Evolutionary conservation across 2,113 vertebrate species (phyloP), one percentile per base, ranked within the genome.

Genomic region (Chloropsis cyanopogon): DNA sequence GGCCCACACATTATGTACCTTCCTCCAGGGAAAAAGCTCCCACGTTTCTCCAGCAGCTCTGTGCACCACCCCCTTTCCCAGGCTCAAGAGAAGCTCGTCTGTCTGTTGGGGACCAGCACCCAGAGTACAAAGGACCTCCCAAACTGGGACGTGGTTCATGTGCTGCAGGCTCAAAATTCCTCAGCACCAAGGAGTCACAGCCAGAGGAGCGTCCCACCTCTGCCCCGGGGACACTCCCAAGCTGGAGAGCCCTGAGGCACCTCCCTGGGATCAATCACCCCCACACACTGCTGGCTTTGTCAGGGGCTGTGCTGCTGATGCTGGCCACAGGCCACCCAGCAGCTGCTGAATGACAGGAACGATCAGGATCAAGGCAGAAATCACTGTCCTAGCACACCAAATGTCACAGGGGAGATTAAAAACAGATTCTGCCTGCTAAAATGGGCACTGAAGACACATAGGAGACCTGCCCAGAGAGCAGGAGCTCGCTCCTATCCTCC

Each of bases 371-470:
- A 68, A 61, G 65, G 47, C 37, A 64, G 82, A 71, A 60, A 59
- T 79, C 69, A 35, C 22, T 22, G 10, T 66, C 50, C 47, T 73
- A 47, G 75, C 37, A 11, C 26, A 17, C 44, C 41, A 66, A 47
- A 72, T 35, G 61, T 54, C 83, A 59, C 25, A 47, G 0, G 1
- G 37, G 64, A 49, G 53, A 90, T 39, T 76, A 44, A 50, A 80
- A 94, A 3, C 77, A 91, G n/a, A 26, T 75, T 61, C 47, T 80
- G 47, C 23, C 81, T 82, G 28, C 71, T 65, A n/a, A 87, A 73
- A 72, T 2, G 0, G 24, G 15, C 9, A 2, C 16, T 66, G 59
- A 41, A 46, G 47, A 42, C 12, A 14, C 0, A 5, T 1, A 33
- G 21, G n/a, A 81, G 13, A 26, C 14, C 35, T 86, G 20, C 5